phyloP scores from a whole-genome alignment of 2,113 vertebrate species.

The Tyto alba region DNA sequence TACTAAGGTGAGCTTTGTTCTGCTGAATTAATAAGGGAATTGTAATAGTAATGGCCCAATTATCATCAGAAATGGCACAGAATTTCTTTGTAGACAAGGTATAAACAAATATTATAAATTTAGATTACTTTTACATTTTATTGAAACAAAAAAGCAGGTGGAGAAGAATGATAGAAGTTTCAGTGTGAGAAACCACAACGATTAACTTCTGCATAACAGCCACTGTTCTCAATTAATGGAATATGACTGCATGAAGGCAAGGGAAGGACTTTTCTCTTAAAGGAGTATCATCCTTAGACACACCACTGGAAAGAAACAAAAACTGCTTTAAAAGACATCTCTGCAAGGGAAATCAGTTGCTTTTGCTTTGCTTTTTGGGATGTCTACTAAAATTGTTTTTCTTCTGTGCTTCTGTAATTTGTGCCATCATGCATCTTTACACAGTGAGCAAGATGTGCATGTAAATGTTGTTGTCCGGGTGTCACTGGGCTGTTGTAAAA shows the following conservation, averaged over 20 bases:
- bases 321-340: not conserved
- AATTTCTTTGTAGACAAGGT: not conserved
- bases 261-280: not conserved
- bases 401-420: not conserved
- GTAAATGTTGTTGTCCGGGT: not conserved
- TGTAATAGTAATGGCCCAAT: not conserved
- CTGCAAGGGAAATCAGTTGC: not conserved
- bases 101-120: not conserved
- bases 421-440: not conserved
- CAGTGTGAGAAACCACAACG: not conserved
- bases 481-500: not conserved
- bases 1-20: slow-evolving; percentile 13
- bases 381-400: not conserved
- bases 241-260: not conserved
- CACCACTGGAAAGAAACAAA: not conserved
- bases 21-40: slow-evolving; percentile 1
- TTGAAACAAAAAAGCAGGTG: not conserved
- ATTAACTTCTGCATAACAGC: not conserved
- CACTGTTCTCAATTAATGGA: not conserved
- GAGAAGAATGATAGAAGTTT: not conserved
- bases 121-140: not conserved
- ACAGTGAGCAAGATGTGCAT: not conserved
- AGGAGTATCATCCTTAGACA: not conserved
- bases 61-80: not conserved
- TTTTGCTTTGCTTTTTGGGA: not conserved